Evolutionary conservation across 1,140 invertebrate genomes (phyloP), one percentile per base, ranked within the genome.

Genomic region (Zaprionus capensis): DNA sequence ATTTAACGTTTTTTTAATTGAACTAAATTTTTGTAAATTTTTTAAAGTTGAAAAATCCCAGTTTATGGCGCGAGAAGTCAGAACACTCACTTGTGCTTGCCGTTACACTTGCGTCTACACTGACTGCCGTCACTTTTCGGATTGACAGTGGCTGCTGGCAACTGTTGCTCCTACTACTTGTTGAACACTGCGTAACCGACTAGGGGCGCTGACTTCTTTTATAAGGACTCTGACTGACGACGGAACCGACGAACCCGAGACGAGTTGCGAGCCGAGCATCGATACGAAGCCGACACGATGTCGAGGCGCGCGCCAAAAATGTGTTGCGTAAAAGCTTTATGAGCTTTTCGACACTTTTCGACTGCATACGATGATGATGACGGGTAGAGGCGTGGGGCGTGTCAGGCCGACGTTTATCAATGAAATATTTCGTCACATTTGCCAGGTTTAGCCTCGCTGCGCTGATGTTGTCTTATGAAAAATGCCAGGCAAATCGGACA

Each of bases 131-230:
- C 15, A 71, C 31, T 76, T 66, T 65, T 53, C 58, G 24, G 31
- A 26, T 31, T 24, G 44, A 57, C 38, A 51, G 36, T 63, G 9
- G 11, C 24, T 28, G 24, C 41, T 51, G 57, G 80, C 82, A 90
- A 90, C 85, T 90, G 85, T 90, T 90, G 85, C 85, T 81, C 71
- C 72, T 88, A 66, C 83, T 86, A 90, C 85, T 90, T 90, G 85
- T 90, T 90, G 85, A 90, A 77, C 85, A 90, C 85, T 90, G 86
- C 85, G 86, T 90, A 71, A 74, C 66, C 20, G 85, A 82, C 86
- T 90, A 76, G 68, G 44, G 49, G 51, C 76, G 53, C 72, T 61
- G 76, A 78, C 44, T 90, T 83, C 85, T 90, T 90, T 90, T 90
- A 90, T 90, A 90, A 83, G 78, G 79, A 71, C 68, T 12, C 36